phyloP scores from a whole-genome alignment of 2,797 vertebrate genomes.

The Lindbergichthys nudifrons region DNA sequence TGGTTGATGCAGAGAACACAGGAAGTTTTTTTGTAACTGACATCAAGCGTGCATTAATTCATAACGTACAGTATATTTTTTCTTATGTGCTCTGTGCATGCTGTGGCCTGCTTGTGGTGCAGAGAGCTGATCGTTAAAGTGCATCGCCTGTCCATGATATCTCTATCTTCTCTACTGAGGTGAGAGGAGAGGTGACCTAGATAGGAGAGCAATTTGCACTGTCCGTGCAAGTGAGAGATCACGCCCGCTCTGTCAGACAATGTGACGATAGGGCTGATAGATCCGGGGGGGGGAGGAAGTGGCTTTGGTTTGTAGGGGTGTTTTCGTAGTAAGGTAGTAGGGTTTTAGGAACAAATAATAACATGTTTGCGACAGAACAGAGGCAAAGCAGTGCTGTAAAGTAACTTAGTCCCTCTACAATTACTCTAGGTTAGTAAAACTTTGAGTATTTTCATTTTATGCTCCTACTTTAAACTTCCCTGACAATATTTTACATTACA shows the following conservation, averaged over 20 bases:
- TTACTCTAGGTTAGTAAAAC: neutral
- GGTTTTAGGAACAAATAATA: neutral
- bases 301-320: neutral
- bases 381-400: neutral
- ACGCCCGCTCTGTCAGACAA: conserved; percentile 42
- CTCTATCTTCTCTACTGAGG: conserved; percentile 64
- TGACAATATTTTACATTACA: neutral
- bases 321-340: neutral
- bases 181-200: conserved; percentile 76
- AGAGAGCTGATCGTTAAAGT: conserved; percentile 47
- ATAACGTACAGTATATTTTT: neutral
- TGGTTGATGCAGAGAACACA: conserved; percentile 6
- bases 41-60: neutral
- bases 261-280: conserved; percentile 44
- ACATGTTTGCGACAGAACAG: neutral
- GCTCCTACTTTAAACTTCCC: neutral
- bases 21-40: neutral
- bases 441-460: neutral
- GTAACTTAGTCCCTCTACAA: neutral
- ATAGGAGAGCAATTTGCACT: conserved; percentile 71
- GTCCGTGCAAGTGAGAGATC: conserved; percentile 65
- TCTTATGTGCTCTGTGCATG: neutral
- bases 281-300: conserved; percentile 13
- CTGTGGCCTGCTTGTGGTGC: conserved; percentile 18
- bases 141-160: conserved; percentile 64